Percentiles rank a stretch among this genome's conserved stretches.
Evolutionary conservation across 2,888 invertebrate species (phyloP).

Genomic region (Pardosa pseudoannulata): DNA sequence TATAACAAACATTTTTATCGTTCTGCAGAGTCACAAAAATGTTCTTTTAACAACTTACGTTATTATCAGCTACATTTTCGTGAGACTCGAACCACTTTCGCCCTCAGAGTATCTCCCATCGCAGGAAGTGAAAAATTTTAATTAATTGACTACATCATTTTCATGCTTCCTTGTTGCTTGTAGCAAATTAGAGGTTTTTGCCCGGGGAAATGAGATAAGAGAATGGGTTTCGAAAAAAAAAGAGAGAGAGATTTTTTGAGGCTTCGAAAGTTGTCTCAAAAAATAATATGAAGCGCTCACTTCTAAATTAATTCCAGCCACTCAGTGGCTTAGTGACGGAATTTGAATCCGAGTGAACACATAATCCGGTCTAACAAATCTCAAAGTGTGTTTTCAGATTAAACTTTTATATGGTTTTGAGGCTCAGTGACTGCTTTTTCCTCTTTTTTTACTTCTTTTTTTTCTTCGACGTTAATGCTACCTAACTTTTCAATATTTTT

Average conservation of each 20-base stretch:
- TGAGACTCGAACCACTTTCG: neutral
- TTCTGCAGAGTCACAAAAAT: too few species aligned
- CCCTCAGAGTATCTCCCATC: neutral
- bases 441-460: neutral
- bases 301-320: neutral
- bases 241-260: neutral
- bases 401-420: neutral
- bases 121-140: neutral
- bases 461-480: neutral
- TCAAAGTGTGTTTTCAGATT: neutral
- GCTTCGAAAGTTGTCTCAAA: constrained; percentile 6
- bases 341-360: neutral
- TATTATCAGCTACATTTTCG: too few species aligned
- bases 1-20: too few species aligned
- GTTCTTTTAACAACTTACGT: too few species aligned
- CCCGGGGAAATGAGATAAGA: constrained; percentile 14
- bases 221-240: neutral
- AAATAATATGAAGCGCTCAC: constrained; percentile 14
- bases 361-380: neutral
- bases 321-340: neutral
- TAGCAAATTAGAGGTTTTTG: constrained; percentile 10
- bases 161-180: constrained; percentile 13
- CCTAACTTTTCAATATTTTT: too few species aligned
- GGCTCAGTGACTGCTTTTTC: neutral
- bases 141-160: constrained; percentile 17